Evolutionary conservation across 2,113 vertebrate genomes (phyloP).

Genomic region (Hippocampus guttulatus): DNA sequence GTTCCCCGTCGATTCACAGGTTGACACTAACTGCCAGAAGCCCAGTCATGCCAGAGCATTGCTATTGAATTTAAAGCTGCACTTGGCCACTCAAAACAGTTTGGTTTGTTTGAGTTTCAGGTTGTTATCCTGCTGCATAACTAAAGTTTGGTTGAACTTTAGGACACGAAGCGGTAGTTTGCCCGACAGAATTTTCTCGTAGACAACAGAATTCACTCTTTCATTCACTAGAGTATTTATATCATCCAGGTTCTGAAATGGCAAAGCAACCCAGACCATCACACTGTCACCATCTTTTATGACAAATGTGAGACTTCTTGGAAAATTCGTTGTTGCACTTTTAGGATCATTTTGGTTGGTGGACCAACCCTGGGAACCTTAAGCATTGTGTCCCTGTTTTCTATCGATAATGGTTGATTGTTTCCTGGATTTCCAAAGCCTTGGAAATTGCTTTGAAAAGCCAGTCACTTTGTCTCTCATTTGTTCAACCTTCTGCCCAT

Average conservation of each 20-base stretch:
- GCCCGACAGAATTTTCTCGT: no score
- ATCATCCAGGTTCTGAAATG: neutral
- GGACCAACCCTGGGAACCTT: no score
- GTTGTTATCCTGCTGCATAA: no score
- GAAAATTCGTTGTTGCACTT: no score
- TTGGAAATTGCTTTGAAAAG: no score
- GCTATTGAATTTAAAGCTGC: neutral
- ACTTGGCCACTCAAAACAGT: neutral
- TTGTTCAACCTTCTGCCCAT: neutral
- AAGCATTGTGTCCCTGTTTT: no score
- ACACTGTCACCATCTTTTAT: neutral
- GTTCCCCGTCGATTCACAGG: neutral
- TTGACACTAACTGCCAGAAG: neutral
- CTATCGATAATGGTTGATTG: no score
- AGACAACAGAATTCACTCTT: neutral
- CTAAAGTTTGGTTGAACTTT: no score
- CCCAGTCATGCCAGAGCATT: neutral
- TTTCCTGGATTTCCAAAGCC: no score
- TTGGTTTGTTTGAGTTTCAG: neutral
- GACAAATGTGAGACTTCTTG: no score
- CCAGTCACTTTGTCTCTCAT: neutral
- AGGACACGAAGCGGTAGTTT: no score
- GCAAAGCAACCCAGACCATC: neutral
- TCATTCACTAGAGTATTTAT: neutral
- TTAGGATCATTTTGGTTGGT: no score